These are phyloP conservation scores for Acanthopagrus latus DNA, from an alignment of 2,797 vertebrate genomes.

Conservation along the genomic window DNA sequence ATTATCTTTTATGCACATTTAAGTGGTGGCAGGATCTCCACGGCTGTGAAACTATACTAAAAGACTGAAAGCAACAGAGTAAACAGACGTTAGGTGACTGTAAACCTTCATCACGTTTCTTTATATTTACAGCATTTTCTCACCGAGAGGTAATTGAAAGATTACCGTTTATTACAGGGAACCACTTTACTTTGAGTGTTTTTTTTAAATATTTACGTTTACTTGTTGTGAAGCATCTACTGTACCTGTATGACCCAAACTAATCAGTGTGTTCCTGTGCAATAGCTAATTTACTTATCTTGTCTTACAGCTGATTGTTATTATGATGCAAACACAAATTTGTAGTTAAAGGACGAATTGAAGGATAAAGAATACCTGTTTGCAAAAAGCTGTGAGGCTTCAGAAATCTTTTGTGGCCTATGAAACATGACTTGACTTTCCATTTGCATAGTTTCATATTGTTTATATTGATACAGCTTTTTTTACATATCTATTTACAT, in stretches of 20 bases:
- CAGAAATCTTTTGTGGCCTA: no score
- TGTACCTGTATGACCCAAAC: neutral
- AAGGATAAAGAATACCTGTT: neutral
- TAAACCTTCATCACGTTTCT: slow-evolving; percentile 9
- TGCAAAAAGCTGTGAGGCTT: no score
- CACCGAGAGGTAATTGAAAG: slow-evolving; percentile 8
- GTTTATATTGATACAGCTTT: no score
- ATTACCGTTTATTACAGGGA: slow-evolving; percentile 34
- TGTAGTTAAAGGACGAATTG: neutral
- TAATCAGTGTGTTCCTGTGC: neutral
- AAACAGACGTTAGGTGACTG: slow-evolving; percentile 17
- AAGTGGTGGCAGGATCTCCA: neutral
- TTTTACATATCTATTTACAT: no score
- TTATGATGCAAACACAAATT: neutral
- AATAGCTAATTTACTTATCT: neutral
- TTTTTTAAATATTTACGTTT: neutral
- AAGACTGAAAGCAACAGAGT: slow-evolving; percentile 31
- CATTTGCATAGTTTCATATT: no score
- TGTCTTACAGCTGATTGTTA: neutral
- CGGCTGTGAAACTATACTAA: slow-evolving; percentile 4
- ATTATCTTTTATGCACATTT: neutral
- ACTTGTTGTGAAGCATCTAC: no score
- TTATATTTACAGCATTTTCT: slow-evolving; percentile 14
- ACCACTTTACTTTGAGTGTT: slow-evolving; percentile 4
- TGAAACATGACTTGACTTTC: no score